phyloP scores from a whole-genome alignment of 2,797 vertebrate genomes.

The Enteromius argenteus region DNA sequence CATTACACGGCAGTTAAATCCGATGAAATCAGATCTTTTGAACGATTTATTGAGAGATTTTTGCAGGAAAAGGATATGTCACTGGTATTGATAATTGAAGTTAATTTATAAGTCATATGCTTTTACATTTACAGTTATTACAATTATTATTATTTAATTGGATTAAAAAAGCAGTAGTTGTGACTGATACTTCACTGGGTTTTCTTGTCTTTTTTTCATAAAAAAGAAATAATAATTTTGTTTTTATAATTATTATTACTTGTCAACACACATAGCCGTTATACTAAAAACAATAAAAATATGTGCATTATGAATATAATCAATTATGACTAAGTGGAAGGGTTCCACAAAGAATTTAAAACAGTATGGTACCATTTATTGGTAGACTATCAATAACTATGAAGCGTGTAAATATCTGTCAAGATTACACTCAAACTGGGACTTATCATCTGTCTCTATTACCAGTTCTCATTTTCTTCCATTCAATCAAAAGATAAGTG shows the following conservation, averaged over 20 bases:
- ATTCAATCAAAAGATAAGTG: background rate
- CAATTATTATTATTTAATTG: background rate
- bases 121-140: background rate
- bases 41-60: background rate
- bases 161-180: background rate
- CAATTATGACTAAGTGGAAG: background rate
- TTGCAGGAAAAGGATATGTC: background rate
- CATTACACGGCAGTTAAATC: slow-evolving; percentile 11
- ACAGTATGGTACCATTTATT: background rate
- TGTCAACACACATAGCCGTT: background rate
- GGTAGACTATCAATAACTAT: background rate
- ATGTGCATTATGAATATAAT: background rate
- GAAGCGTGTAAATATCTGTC: background rate
- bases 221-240: background rate
- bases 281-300: background rate
- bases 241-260: background rate
- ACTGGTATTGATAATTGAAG: background rate
- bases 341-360: background rate
- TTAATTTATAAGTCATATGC: background rate
- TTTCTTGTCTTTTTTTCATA: background rate
- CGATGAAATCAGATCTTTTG: slow-evolving; percentile 2
- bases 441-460: background rate
- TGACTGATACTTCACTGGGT: background rate
- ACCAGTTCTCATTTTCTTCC: background rate
- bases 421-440: background rate